Conservation (phyloP, 2,888 invertebrate species). For the Synanthedon vespiformis region DNA sequence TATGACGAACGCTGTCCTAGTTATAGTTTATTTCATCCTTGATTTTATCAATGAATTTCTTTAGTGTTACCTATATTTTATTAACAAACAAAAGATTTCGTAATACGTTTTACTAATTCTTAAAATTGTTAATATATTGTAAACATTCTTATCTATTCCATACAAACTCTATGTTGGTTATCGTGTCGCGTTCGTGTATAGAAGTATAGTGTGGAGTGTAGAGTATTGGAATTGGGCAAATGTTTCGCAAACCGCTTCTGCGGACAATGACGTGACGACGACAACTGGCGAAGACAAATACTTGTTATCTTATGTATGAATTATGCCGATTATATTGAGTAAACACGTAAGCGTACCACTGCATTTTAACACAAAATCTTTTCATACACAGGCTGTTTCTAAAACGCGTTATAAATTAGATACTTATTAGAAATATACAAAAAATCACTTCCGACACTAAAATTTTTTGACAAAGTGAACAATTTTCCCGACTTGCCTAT, state of each 20-base stretch:
- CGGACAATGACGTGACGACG: constrained; percentile 48
- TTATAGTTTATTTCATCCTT: no score
- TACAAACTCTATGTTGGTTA: constrained; percentile 20
- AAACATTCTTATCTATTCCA: constrained; percentile 26
- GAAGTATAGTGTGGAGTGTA: constrained; percentile 18
- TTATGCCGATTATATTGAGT: constrained; percentile 66
- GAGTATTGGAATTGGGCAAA: constrained; percentile 44
- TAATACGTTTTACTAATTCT: no score
- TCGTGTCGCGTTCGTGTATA: constrained; percentile 5
- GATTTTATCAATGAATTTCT: no score
- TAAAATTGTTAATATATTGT: neutral
- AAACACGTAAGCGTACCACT: constrained; percentile 51
- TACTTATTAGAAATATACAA: no score
- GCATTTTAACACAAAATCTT: constrained; percentile 57
- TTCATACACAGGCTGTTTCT: constrained; percentile 40
- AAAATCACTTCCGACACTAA: no score
- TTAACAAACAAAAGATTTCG: no score
- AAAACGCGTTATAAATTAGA: no score
- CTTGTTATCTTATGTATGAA: constrained; percentile 66
- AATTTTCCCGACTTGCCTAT: no score
- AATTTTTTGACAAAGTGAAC: no score
- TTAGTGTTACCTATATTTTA: no score
- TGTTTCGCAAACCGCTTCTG: constrained; percentile 60
- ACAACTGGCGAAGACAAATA: constrained; percentile 62
- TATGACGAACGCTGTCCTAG: no score